Conservation (phyloP, 2,888 invertebrate species). For the Lucinisca nassula region DNA sequence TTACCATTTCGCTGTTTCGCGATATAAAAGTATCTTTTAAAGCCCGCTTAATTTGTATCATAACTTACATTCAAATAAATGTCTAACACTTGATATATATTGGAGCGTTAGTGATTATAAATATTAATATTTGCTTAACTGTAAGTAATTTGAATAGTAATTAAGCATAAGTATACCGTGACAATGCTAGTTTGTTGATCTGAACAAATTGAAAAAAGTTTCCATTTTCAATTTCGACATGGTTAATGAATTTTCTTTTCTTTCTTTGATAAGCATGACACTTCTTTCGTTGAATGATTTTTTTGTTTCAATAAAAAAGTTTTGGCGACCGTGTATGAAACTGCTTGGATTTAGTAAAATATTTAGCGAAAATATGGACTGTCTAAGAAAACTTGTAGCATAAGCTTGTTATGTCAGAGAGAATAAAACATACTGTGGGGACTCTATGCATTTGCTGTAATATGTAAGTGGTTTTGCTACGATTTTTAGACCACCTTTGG, state of each 20-base stretch:
- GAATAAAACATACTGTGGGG: slow-evolving; percentile 55
- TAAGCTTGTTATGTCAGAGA: slow-evolving; percentile 49
- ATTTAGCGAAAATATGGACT: not conserved
- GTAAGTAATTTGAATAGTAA: not conserved
- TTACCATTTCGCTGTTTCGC: too few species aligned
- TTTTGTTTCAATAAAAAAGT: not conserved
- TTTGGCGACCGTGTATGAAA: not conserved
- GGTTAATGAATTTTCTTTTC: not conserved
- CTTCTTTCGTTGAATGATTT: not conserved
- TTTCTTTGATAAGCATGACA: not conserved
- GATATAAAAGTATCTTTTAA: too few species aligned
- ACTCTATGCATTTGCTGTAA: slow-evolving; percentile 65
- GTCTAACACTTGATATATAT: too few species aligned
- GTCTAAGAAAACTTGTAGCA: not conserved
- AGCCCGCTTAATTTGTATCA: too few species aligned
- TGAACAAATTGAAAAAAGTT: slow-evolving; percentile 6
- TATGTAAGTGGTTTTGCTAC: slow-evolving; percentile 66
- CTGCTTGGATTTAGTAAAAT: not conserved
- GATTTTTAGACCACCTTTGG: too few species aligned
- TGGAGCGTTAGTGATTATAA: too few species aligned
- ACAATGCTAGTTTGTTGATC: not conserved
- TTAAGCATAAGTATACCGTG: not conserved
- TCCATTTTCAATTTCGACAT: not conserved
- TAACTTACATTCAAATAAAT: too few species aligned
- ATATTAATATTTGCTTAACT: not conserved